A percentile compares a stretch with the other conserved stretches of the same genome.
Conservation (phyloP, 2,888 invertebrate genomes). For the Hirtodrosophila duncani region DNA sequence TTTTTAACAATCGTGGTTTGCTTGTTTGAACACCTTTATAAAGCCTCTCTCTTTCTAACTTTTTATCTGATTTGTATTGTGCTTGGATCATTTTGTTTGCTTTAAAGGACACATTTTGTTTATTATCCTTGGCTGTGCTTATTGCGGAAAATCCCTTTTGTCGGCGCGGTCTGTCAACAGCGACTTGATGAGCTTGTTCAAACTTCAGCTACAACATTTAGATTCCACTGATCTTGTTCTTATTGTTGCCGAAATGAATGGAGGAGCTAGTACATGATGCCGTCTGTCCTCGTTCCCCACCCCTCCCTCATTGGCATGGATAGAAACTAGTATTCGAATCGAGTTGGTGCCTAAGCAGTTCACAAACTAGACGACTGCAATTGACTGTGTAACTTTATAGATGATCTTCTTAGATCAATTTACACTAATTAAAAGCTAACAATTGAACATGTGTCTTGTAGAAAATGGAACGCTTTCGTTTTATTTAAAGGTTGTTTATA, state of each 20-base stretch:
- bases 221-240: slow-evolving; percentile 59
- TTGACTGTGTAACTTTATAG: slow-evolving; percentile 13
- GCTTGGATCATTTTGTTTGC: slow-evolving; percentile 66
- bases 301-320: slow-evolving; percentile 4
- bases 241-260: slow-evolving; percentile 52
- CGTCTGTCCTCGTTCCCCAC: slow-evolving; percentile 10
- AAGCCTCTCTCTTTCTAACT: slow-evolving; percentile 35
- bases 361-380: slow-evolving; percentile 30
- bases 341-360: slow-evolving; percentile 11
- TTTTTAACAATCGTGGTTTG: slow-evolving; percentile 73
- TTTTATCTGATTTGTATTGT: slow-evolving; percentile 61
- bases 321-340: slow-evolving; percentile 24
- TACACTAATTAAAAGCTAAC: not conserved
- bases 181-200: slow-evolving; percentile 65
- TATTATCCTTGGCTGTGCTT: slow-evolving; percentile 53
- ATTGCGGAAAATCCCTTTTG: slow-evolving; percentile 52
- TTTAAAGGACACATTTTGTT: slow-evolving; percentile 67
- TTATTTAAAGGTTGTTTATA: too few relatives aligned
- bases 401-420: too few relatives aligned
- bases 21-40: slow-evolving; percentile 73
- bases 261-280: slow-evolving; percentile 19
- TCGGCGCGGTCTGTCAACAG: slow-evolving; percentile 49
- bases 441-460: too few relatives aligned
- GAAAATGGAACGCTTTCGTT: too few relatives aligned
- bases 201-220: slow-evolving; percentile 31